Evolutionary conservation across 1,140 invertebrate species (phyloP), one percentile per base, ranked within the genome.

Genomic region (Melanaphis sacchari): DNA sequence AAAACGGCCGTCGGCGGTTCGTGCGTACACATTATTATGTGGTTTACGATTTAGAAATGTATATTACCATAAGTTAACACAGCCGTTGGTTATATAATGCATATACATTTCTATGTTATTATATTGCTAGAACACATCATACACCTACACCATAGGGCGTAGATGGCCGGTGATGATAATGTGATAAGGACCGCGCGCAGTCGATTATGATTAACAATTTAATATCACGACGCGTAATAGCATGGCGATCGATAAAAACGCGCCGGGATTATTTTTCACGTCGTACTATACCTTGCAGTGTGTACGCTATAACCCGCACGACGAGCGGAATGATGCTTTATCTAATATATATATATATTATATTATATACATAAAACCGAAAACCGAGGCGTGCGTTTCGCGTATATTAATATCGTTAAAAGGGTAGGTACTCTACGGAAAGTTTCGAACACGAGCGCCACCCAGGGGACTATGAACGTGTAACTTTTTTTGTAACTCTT

Each of bases 391-490:
- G 87, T 11, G 87, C n/a, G 87, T 38, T 38, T 52, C n/a, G 15
- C n/a, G 24, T 26, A 38, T 90, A 90, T 90, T 90, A 90, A 90
- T 90, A 90, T 66, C 54, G 52, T 66, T 90, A 41, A 59, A 90
- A 90, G 89, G 54, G 52, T 66, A 90, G 54, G 52, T 66, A 90
- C 89, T 90, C 89, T 9, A 21, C 21, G 38, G 52, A 66, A 90
- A 90, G 52, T 90, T 66, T 66, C 26, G 11, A 59, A 66, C 89
- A 31, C 54, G 52, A 18, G 54, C 38, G 52, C 54, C 38, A 76
- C 59, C 52, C 26, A 38, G 54, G 49, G 52, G 26, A 36, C 18
- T 88, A 15, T 36, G 43, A 36, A 84, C 82, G 26, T n/a, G 88
- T 46, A 43, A 54, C 7, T 40, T 59, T 59, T n/a, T 76, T 76